Evolutionary conservation across 2,888 invertebrate species (phyloP), one percentile per base, ranked within the genome.

Genomic region (Zelleria hepariella): DNA sequence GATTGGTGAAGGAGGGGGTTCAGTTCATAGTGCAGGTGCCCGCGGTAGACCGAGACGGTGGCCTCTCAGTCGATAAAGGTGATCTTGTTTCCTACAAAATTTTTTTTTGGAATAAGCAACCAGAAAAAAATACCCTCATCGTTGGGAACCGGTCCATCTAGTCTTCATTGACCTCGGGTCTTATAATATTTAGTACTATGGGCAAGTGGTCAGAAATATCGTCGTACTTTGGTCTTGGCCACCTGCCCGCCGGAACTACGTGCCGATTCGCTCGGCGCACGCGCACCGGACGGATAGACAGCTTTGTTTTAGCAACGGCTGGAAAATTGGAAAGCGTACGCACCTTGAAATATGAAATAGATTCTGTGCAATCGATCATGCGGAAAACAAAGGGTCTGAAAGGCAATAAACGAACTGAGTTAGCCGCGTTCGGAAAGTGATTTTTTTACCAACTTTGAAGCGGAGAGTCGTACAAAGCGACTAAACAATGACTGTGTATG

Each of bases 201-300:
- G 32, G n/a, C 18, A 6, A 49, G 25, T 7, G 15, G 25, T 26
- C 8, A 54, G 47, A 23, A 3, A 27, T 5, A 51, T 20, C 21
- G n/a, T 42, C 32, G 15, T 42, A 42, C 15, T 42, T 15, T 42
- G 32, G 32, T 42, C 32, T 15, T 27, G 51, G 15, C 21, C 51
- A 77, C 77, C 81, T 78, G 81, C 80, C 73, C 64, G 70, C 69
- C 77, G 80, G 81, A 79, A 79, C 81, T 82, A 82, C 82, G 82
- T 82, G 84, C 80, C 80, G 79, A 78, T 78, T 72, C 78, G 76
- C 72, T 71, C 65, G 63, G 62, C 74, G 76, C 73, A 67, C 72
- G 68, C 70, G 66, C 23, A 66, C 60, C 42, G 57, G 58, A 58
- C 48, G 61, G 54, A 59, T 62, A n/a, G n/a, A n/a, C n/a, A 15